Evolutionary conservation across 2,113 vertebrate genomes (phyloP), one percentile per base, ranked within the genome.

Genomic region (Perca flavescens): DNA sequence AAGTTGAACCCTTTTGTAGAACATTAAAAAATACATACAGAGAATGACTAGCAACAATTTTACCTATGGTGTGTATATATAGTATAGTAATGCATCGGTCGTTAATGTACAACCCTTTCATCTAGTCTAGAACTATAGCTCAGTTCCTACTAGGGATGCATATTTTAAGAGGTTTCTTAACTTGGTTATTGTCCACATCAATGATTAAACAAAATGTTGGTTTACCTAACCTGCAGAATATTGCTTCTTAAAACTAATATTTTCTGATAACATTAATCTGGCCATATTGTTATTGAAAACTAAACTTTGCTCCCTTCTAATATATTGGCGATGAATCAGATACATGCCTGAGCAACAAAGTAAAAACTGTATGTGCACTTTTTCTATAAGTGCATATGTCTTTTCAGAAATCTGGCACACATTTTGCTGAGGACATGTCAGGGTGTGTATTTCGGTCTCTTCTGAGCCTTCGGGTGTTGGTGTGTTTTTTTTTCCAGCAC

Each of bases 381-480:
- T 63, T 14, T 57, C 50, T 19, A 40, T 19, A 22, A n/a, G 43
- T 49, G 72, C 53, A 25, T 47, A 52, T 40, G 61, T 17, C 15
- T 82, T 22, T 62, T 79, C 46, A 64, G 34, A 57, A 15, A 70
- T 63, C 6, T 63, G 34, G 54, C 65, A n/a, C 43, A 72, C 52
- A 21, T 17, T 43, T 43, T 22, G 16, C 74, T 1, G 31, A 79
- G 69, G 72, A 86, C 69, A 11, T 82, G 81, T 88, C 81, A 54
- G 31, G 14, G 74, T 86, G 70, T 84, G 74, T 86, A 78, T 90
- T 86, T 82, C 13, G 10, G 84, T 81, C 72, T 82, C 2, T 52
- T 76, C 73, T 28, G 49, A 85, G 79, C 83, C 78, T 86, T 43
- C 2, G 61, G 77, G 68, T 68, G 79, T 85, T 62, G 80, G 71